These are phyloP conservation scores for Idris sp. DNA, from an alignment of 1,140 invertebrate species.

Conservation along the genomic window DNA sequence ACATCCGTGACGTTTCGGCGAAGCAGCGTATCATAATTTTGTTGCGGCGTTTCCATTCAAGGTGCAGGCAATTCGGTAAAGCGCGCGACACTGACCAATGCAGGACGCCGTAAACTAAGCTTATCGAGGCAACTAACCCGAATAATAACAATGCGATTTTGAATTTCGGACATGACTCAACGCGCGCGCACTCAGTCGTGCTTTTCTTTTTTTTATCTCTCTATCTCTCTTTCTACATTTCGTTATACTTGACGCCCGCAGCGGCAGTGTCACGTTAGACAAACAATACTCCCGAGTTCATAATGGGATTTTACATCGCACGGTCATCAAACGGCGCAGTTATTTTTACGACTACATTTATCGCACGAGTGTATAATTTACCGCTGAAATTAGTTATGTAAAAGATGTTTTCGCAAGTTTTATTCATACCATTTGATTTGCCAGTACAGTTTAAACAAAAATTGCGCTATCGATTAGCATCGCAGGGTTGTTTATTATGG, in stretches of 20 bases:
- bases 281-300: conserved; percentile 68
- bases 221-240: conserved; percentile 42
- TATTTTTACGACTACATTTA: conserved; percentile 68
- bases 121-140: conserved; percentile 65
- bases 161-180: conserved; percentile 63
- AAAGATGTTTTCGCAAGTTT: conserved; percentile 33
- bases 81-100: conserved; percentile 37
- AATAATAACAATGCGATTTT: conserved; percentile 66
- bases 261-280: conserved; percentile 65
- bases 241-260: conserved; percentile 55
- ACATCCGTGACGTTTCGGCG: conserved; percentile 49
- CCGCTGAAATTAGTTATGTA: conserved; percentile 44
- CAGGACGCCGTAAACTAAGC: conserved; percentile 62
- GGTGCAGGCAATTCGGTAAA: conserved; percentile 43
- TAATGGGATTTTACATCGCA: conserved; percentile 64
- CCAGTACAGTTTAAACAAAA: too few species aligned
- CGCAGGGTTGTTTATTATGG: too few species aligned
- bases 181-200: too few species aligned
- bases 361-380: conserved; percentile 30
- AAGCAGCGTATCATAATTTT: conserved; percentile 50
- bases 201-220: too few species aligned
- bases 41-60: conserved; percentile 50
- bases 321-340: conserved; percentile 66
- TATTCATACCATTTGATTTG: conserved; percentile 13
- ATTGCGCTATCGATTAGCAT: too few species aligned